A percentile compares a stretch with the other conserved stretches of the same genome.
Evolutionary conservation across 2,797 vertebrate genomes (phyloP).

Genomic region (Megalops cyprinoides): DNA sequence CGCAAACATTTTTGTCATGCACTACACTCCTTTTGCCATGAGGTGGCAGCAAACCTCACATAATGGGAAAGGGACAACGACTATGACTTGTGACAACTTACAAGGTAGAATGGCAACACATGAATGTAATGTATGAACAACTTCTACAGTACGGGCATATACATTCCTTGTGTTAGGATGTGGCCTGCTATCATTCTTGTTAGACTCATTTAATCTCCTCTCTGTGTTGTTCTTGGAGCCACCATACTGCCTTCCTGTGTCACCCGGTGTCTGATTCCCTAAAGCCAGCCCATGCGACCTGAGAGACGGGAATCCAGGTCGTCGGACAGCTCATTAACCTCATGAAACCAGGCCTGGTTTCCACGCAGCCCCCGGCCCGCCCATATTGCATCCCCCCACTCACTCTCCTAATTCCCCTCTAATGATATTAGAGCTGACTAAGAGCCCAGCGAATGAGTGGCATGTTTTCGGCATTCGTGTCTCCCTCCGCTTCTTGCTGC

Average conservation of each 20-base stretch:
- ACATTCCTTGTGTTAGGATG: background rate
- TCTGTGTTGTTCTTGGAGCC: background rate
- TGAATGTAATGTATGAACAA: background rate
- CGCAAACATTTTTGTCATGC: background rate
- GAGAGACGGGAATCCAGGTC: constrained; percentile 66
- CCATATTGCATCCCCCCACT: background rate
- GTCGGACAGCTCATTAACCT: constrained; percentile 75
- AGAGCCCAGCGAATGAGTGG: background rate
- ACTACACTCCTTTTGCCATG: constrained; percentile 48
- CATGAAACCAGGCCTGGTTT: constrained; percentile 68
- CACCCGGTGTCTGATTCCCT: constrained; percentile 56
- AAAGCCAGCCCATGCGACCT: constrained; percentile 51
- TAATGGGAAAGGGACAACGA: background rate
- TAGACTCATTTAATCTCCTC: no score
- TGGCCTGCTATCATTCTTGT: no score
- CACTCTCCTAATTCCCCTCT: background rate
- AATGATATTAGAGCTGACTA: background rate
- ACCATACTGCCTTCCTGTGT: constrained; percentile 24
- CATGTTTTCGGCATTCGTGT: background rate
- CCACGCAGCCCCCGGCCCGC: constrained; percentile 60
- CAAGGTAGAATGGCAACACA: background rate
- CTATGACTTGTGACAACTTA: background rate
- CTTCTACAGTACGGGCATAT: background rate
- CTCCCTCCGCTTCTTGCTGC: no score
- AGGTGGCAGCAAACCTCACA: constrained; percentile 63